Conservation (phyloP, 2,113 vertebrate genomes). For the Seriola dumerili region DNA sequence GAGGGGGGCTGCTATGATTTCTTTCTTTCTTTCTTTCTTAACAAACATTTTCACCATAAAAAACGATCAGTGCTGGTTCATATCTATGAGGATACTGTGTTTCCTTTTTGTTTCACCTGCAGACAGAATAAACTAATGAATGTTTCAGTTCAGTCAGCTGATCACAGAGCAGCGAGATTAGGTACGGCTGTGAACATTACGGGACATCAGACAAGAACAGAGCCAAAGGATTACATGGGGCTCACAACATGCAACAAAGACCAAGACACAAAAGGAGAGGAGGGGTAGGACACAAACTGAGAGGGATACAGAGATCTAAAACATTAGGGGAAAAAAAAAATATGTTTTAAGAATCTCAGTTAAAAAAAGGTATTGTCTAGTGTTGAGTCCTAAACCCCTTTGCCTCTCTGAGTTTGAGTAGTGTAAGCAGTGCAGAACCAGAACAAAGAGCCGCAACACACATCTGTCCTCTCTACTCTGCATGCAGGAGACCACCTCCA, state of each 20-base stretch:
- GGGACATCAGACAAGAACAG: slow-evolving; percentile 61
- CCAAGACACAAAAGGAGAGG: slow-evolving; percentile 11
- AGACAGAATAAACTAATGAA: slow-evolving; percentile 46
- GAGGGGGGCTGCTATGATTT: slow-evolving; percentile 1
- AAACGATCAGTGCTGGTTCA: background rate
- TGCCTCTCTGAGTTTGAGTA: slow-evolving; percentile 18
- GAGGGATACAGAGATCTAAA: slow-evolving; percentile 2
- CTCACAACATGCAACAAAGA: slow-evolving; percentile 45
- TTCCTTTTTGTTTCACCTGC: background rate
- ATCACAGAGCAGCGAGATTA: slow-evolving; percentile 66
- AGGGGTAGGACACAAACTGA: background rate
- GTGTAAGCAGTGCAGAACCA: slow-evolving; percentile 41
- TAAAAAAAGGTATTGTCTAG: background rate
- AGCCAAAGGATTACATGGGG: slow-evolving; percentile 61
- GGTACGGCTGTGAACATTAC: slow-evolving; percentile 48
- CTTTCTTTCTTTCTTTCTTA: slow-evolving; percentile 2
- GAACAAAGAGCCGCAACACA: slow-evolving; percentile 70
- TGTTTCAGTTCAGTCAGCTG: slow-evolving; percentile 57
- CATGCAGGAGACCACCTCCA: slow-evolving; percentile 78
- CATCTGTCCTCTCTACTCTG: slow-evolving; percentile 73
- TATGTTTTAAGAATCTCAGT: background rate
- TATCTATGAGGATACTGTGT: background rate
- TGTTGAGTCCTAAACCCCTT: slow-evolving; percentile 15
- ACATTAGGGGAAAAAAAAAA: background rate
- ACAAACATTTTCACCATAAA: background rate